A percentile compares a stretch with the other conserved stretches of the same genome.
Conservation (phyloP, 2,797 vertebrate species). For the Rallus crepitans region DNA sequence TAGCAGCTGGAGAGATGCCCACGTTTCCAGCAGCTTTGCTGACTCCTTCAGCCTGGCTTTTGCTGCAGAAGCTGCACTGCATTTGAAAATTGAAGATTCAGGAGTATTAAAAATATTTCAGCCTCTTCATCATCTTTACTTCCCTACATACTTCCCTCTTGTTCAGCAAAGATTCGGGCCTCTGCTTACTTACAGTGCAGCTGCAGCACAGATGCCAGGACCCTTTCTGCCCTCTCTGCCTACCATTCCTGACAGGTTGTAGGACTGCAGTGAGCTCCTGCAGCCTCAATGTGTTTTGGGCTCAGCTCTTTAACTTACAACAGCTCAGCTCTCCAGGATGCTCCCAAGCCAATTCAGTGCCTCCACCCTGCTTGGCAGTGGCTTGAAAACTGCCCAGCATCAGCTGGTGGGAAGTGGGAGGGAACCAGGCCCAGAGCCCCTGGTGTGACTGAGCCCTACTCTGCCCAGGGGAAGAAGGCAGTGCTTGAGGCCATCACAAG, state of each 20-base stretch:
- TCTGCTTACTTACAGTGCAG: neutral
- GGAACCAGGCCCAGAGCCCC: neutral
- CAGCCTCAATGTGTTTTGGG: neutral
- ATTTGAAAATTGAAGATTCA: conserved; percentile 42
- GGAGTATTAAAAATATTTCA: conserved; percentile 56
- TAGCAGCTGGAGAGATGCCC: conserved; percentile 10
- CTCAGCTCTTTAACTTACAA: neutral
- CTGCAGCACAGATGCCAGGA: neutral
- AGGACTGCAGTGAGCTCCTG: neutral
- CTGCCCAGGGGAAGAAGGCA: neutral
- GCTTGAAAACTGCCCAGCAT: neutral
- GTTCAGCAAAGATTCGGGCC: neutral
- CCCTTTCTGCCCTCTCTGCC: neutral
- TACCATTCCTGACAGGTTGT: neutral
- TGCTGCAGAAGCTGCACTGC: neutral
- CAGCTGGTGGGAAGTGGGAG: accelerated
- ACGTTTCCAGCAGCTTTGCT: neutral
- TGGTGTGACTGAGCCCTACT: accelerated
- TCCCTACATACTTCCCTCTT: neutral
- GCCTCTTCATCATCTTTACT: conserved; percentile 34
- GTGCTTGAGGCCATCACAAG: neutral
- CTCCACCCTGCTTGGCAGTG: accelerated
- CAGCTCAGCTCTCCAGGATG: neutral
- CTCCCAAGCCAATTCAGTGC: neutral
- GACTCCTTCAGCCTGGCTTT: neutral